These are phyloP conservation scores for Chaunax sp. DNA, from an alignment of 2,797 vertebrate genomes.

Conservation along the genomic window DNA sequence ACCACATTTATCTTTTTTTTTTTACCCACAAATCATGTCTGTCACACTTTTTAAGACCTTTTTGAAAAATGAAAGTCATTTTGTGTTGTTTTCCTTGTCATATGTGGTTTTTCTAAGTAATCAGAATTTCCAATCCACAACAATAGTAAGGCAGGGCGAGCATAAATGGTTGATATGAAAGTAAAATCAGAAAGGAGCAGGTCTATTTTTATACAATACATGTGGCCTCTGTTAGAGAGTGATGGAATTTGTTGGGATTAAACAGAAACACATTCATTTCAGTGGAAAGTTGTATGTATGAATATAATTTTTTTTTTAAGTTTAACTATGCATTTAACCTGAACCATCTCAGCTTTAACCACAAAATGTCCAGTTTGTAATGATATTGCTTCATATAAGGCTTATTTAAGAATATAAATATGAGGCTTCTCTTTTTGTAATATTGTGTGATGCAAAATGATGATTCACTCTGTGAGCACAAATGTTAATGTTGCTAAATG, in stretches of 20 bases:
- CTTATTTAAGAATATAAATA: not conserved
- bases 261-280: slow-evolving; percentile 8
- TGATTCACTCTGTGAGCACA: not conserved
- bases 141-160: too few relatives aligned
- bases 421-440: not conserved
- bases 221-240: not conserved
- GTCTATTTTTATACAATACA: not conserved
- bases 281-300: not conserved
- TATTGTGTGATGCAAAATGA: not conserved
- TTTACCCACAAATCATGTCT: not conserved
- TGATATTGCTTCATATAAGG: not conserved
- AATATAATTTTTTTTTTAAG: not conserved
- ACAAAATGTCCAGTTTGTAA: not conserved
- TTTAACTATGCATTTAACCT: not conserved
- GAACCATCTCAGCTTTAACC: not conserved
- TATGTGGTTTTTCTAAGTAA: too few relatives aligned
- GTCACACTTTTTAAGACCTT: not conserved
- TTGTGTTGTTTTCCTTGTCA: too few relatives aligned
- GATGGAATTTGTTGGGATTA: not conserved
- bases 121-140: too few relatives aligned
- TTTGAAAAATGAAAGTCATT: not conserved
- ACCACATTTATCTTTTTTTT: too few relatives aligned
- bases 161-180: not conserved
- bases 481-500: not conserved
- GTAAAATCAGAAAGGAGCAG: not conserved